Base-by-base conservation (phyloP, 2,797 vertebrate species). In the Taenioides sp. region DNA sequence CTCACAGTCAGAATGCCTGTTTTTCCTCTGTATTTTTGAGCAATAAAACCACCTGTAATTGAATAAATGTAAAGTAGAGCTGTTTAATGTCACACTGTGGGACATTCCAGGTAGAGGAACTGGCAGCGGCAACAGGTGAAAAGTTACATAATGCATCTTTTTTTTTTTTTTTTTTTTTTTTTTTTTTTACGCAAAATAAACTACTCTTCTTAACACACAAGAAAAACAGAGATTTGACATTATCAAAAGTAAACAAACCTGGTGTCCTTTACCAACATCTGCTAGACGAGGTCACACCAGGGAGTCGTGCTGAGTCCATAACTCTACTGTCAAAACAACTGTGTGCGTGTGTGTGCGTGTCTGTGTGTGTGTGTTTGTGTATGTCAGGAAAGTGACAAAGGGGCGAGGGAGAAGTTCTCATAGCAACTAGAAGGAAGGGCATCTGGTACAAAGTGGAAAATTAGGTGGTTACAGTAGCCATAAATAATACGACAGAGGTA, bases 221-320 rank as follows among this genome's bases (percentile, higher is more conserved):
- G 31, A 62, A 37, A 62, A 9, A n/a, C 17, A 63, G 18, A n/a
- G 31, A 63, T 63, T 34, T 63, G 37, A 57, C 52, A 17, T 34
- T 72, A 58, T 69, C 34, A 54, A 62, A 60, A 69, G 70, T 71
- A 20, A 71, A 74, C 59, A 65, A 68, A 80, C 61, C 55, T 54
- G 22, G 14, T 22, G 34, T 47, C 17, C 49, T 43, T 25, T 23
- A 40, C 49, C 55, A 78, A 75, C 58, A 76, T 80, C 74, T 84
- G 76, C 65, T 72, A 64, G 65, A 60, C 47, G 69, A 67, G 71
- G 78, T 76, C 40, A 79, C 70, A 73, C 72, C 64, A 64, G 80
- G 62, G 27, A 68, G 37, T 64, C 52, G 25, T 23, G 22, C 55
- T 64, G 71, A 65, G 70, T 22, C 65, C 34, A 82, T 72, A 66